Evolutionary conservation across 35 echinoderm and acorn worm genomes (phyloP).

Genomic region (Antedon bifida): DNA sequence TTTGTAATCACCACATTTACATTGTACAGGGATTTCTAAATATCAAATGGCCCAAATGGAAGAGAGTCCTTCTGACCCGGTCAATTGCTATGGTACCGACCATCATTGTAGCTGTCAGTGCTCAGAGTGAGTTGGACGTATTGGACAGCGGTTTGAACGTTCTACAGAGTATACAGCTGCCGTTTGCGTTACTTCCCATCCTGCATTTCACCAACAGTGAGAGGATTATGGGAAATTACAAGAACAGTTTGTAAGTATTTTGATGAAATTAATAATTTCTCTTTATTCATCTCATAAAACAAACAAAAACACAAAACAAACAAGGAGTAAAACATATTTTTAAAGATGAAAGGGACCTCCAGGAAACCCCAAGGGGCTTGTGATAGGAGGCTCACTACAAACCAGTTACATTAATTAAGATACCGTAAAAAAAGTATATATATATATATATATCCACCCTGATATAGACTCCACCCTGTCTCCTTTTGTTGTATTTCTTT

Average conservation of each 20-base stretch:
- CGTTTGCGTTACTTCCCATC: slow-evolving; percentile 52
- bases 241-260: slow-evolving; percentile 26
- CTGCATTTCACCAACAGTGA: slow-evolving; percentile 64
- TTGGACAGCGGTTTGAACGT: slow-evolving; percentile 44
- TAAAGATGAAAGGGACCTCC: too few relatives aligned
- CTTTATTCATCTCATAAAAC: background rate
- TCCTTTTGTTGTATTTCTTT: too few relatives aligned
- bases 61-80: slow-evolving; percentile 26
- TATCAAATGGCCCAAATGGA: slow-evolving; percentile 60
- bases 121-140: slow-evolving; percentile 15
- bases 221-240: slow-evolving; percentile 67
- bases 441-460: background rate
- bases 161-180: slow-evolving; percentile 54
- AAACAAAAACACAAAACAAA: too few relatives aligned
- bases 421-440: too few relatives aligned
- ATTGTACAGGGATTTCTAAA: slow-evolving; percentile 43
- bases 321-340: too few relatives aligned
- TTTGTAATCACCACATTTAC: background rate
- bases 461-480: too few relatives aligned
- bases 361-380: too few relatives aligned
- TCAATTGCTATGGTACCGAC: slow-evolving; percentile 74
- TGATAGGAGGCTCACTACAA: background rate
- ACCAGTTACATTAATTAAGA: background rate
- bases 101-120: slow-evolving; percentile 31
- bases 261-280: background rate